A percentile compares a stretch with the other conserved stretches of the same genome.
Evolutionary conservation across 2,888 invertebrate genomes (phyloP).

Genomic region (Falcaria lacertinaria): DNA sequence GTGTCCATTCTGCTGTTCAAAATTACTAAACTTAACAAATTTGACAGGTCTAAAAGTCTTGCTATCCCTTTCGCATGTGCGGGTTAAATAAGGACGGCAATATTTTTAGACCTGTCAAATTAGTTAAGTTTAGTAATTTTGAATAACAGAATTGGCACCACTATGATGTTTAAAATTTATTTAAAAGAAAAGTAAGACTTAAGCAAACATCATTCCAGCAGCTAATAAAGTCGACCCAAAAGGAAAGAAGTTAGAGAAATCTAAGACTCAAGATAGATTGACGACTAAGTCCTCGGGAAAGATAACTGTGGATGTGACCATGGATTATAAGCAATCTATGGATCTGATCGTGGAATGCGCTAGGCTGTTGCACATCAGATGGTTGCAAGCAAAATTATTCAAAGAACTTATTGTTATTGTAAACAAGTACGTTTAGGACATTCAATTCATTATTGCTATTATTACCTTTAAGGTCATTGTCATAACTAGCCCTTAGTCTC

Average conservation of each 20-base stretch:
- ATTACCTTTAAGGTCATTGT: background rate
- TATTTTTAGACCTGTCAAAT: too few relatives aligned
- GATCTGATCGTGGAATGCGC: conserved; percentile 53
- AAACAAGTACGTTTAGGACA: conserved; percentile 34
- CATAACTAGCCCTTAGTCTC: too few relatives aligned
- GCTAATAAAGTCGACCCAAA: conserved; percentile 20
- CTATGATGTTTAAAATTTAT: too few relatives aligned
- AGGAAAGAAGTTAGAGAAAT: conserved; percentile 28
- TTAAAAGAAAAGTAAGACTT: too few relatives aligned
- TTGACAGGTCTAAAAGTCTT: too few relatives aligned
- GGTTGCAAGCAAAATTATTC: conserved; percentile 55
- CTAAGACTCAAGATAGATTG: conserved; percentile 32
- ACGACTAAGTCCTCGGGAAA: conserved; percentile 24
- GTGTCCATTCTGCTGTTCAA: too few relatives aligned
- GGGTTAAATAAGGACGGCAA: too few relatives aligned
- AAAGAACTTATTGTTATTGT: conserved; percentile 47
- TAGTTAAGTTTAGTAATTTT: too few relatives aligned
- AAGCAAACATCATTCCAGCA: background rate
- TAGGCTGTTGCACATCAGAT: conserved; percentile 48
- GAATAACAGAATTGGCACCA: too few relatives aligned
- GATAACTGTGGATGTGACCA: conserved; percentile 26
- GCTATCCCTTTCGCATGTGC: too few relatives aligned
- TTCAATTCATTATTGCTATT: background rate
- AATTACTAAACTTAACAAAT: too few relatives aligned
- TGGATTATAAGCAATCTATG: conserved; percentile 47